Evolutionary conservation across 2,888 invertebrate genomes (phyloP).

Genomic region (Seira sanloemensis): DNA sequence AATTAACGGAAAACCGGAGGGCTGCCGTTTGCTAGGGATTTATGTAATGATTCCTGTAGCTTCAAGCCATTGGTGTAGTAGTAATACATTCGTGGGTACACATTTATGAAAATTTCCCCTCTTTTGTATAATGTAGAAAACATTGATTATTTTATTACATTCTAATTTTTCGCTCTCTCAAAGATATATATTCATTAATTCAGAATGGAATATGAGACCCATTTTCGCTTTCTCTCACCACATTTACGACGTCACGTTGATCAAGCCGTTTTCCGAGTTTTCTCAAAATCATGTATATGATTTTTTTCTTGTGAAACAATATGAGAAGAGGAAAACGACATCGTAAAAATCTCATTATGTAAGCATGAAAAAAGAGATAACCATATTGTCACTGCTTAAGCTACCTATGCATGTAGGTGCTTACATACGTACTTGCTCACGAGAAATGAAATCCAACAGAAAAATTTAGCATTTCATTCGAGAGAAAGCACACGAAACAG

Average conservation of each 20-base stretch:
- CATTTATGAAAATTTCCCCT: background rate
- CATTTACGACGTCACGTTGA: background rate
- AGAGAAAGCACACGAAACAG: background rate
- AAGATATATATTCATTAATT: conserved; percentile 15
- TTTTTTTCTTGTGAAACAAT: conserved; percentile 7
- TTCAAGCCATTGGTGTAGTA: background rate
- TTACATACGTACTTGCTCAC: background rate
- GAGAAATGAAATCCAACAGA: background rate
- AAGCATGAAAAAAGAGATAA: background rate
- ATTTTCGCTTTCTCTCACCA: conserved; percentile 8
- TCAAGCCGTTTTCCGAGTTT: background rate
- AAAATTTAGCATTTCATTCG: background rate
- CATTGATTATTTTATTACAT: background rate
- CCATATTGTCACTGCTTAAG: conserved; percentile 1
- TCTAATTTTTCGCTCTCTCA: conserved; percentile 10
- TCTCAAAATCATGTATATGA: background rate
- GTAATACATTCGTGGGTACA: background rate
- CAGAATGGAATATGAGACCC: background rate
- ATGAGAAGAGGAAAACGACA: background rate
- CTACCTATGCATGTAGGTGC: background rate
- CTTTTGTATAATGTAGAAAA: background rate
- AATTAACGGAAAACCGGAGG: conserved; percentile 9
- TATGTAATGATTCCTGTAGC: background rate
- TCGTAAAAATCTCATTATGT: conserved; percentile 19
- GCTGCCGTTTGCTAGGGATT: conserved; percentile 8